These are phyloP conservation scores for Agrypnus murinus DNA, from an alignment of 2,888 invertebrate genomes.

Conservation along the genomic window DNA sequence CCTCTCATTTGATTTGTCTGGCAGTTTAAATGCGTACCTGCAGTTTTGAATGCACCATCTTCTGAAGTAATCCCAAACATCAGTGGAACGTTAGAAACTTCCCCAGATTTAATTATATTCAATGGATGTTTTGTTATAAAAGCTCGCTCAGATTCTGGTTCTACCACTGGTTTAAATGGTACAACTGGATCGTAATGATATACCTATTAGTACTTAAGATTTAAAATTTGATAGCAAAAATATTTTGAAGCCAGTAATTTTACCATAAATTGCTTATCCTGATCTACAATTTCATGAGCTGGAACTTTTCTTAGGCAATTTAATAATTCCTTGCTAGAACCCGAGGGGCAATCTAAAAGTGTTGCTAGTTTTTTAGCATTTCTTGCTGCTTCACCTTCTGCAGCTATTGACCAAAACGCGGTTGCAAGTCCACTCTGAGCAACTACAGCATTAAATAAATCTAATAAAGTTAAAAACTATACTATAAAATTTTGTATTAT, in stretches of 20 bases:
- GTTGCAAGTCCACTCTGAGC: constrained; percentile 84
- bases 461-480: constrained; percentile 15
- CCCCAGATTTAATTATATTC: constrained; percentile 71
- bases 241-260: constrained; percentile 57
- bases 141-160: constrained; percentile 79
- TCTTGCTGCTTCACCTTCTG: constrained; percentile 75
- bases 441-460: constrained; percentile 74
- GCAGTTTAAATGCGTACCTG: no score
- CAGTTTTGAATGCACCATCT: constrained; percentile 83
- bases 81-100: constrained; percentile 77
- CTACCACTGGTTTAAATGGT: constrained; percentile 85
- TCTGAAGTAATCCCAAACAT: constrained; percentile 83
- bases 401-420: constrained; percentile 66
- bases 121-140: constrained; percentile 80
- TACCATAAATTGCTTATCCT: constrained; percentile 81
- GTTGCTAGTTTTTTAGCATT: constrained; percentile 77
- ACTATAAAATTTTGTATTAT: neutral
- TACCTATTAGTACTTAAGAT: no score
- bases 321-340: constrained; percentile 72
- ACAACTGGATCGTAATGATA: constrained; percentile 88
- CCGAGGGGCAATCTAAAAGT: constrained; percentile 77
- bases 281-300: constrained; percentile 78
- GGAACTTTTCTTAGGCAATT: constrained; percentile 78
- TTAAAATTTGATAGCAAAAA: no score
- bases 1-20: no score